These are phyloP conservation scores for Parauchenoglanis punctatus DNA, from an alignment of 2,797 vertebrate genomes.

Conservation along the genomic window DNA sequence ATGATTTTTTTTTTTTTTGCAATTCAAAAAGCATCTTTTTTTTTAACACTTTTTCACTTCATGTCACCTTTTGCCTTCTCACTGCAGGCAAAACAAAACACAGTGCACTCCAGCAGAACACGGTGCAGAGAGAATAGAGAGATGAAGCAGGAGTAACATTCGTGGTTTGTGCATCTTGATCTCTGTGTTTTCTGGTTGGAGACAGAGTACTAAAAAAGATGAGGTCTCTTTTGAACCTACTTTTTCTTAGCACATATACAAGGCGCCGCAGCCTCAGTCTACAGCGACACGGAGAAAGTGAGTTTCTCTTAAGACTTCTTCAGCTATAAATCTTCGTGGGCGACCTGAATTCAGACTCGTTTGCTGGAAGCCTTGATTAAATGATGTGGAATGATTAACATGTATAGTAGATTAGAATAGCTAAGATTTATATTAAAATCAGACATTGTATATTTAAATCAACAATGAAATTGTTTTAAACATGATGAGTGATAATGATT, in stretches of 20 bases:
- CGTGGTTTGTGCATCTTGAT: constrained; percentile 69
- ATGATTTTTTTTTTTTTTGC: constrained; percentile 55
- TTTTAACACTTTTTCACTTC: constrained; percentile 42
- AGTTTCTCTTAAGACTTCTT: constrained; percentile 39
- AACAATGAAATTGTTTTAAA: constrained; percentile 16
- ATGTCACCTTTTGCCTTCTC: constrained; percentile 74
- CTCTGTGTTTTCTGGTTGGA: constrained; percentile 67
- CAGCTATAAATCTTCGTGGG: constrained; percentile 41
- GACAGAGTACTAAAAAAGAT: constrained; percentile 35
- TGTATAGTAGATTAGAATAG: constrained; percentile 31
- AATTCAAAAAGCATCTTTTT: constrained; percentile 54
- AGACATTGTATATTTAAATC: neutral
- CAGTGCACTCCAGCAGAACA: constrained; percentile 61
- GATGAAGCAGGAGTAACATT: constrained; percentile 68
- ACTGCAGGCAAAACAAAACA: constrained; percentile 76
- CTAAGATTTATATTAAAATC: constrained; percentile 21
- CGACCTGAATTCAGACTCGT: constrained; percentile 41
- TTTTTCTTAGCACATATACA: constrained; percentile 47
- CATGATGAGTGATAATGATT: neutral
- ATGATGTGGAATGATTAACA: constrained; percentile 42
- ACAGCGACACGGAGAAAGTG: constrained; percentile 32
- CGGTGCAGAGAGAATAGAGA: constrained; percentile 65
- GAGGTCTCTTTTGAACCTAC: constrained; percentile 69
- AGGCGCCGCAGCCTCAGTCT: constrained; percentile 30
- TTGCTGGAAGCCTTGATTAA: constrained; percentile 40